Evolutionary conservation across 2,797 vertebrate species (phyloP).

Genomic region (Takifugu ocellatus): DNA sequence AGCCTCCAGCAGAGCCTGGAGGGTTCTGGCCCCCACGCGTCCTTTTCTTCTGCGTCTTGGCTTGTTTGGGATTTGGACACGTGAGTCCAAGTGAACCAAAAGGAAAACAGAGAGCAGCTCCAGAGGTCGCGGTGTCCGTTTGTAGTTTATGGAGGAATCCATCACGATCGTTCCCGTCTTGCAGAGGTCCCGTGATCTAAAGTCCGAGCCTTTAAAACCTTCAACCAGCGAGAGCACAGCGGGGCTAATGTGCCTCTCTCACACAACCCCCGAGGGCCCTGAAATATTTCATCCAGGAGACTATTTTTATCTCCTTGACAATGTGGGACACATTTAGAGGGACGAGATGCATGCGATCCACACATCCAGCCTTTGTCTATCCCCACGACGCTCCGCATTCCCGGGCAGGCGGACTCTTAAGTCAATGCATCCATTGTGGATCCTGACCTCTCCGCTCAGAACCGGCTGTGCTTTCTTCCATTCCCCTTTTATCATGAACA

Average conservation of each 20-base stretch:
- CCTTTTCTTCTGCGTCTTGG: too few relatives aligned
- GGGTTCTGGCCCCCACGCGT: too few relatives aligned
- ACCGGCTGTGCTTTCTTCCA: not conserved
- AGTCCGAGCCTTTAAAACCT: conserved; percentile 26
- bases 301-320: conserved; percentile 54
- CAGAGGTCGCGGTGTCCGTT: too few relatives aligned
- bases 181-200: not conserved
- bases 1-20: too few relatives aligned
- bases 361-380: conserved; percentile 51
- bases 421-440: conserved; percentile 22
- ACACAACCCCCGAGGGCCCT: conserved; percentile 25
- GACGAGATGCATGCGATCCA: conserved; percentile 37
- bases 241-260: conserved; percentile 21
- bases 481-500: too few relatives aligned
- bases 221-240: conserved; percentile 10
- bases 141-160: too few relatives aligned
- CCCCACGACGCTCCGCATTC: conserved; percentile 27
- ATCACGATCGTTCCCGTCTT: too few relatives aligned
- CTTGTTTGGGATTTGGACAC: too few relatives aligned
- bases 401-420: conserved; percentile 28
- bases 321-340: conserved; percentile 33
- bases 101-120: too few relatives aligned
- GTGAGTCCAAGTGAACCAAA: too few relatives aligned
- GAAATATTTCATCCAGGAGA: conserved; percentile 36
- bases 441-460: conserved; percentile 28